A percentile compares a stretch with the other conserved stretches of the same genome.
phyloP scores from a whole-genome alignment of 2,888 invertebrate genomes.

The Julus scandinavius region DNA sequence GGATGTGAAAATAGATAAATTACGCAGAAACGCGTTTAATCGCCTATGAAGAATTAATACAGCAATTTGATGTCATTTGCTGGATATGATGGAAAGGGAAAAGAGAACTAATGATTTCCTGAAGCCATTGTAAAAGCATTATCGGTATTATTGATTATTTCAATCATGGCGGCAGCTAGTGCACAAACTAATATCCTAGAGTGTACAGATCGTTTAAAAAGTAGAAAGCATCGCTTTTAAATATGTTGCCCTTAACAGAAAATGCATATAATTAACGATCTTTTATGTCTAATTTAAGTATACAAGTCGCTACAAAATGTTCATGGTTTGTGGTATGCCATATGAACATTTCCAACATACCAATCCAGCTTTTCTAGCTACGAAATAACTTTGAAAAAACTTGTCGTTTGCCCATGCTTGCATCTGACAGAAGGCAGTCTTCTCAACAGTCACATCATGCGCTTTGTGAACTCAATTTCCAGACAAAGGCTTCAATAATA shows the following conservation, averaged over 20 bases:
- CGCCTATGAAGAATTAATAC: slow-evolving; percentile 27
- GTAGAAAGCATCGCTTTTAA: not conserved
- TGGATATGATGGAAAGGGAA: not conserved
- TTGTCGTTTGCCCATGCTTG: not conserved
- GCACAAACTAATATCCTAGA: not conserved
- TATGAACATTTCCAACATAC: not conserved
- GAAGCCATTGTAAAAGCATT: not conserved
- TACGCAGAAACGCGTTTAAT: not conserved
- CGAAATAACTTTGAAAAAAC: not conserved
- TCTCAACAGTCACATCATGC: slow-evolving; percentile 1
- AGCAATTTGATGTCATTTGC: slow-evolving; percentile 6
- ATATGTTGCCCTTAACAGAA: not conserved
- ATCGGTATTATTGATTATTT: slow-evolving; percentile 19
- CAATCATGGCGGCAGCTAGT: not conserved
- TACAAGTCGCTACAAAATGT: not conserved
- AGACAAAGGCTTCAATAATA: not conserved
- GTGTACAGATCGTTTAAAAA: not conserved
- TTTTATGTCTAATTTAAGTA: not conserved
- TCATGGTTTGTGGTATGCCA: too few species aligned
- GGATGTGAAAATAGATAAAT: slow-evolving; percentile 4
- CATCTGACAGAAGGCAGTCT: not conserved
- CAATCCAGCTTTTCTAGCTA: not conserved
- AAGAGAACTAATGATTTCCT: not conserved
- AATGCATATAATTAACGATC: not conserved
- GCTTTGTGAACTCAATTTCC: not conserved